Base-by-base conservation (phyloP, 2,888 invertebrate species). In the Aleiodes testaceus region DNA sequence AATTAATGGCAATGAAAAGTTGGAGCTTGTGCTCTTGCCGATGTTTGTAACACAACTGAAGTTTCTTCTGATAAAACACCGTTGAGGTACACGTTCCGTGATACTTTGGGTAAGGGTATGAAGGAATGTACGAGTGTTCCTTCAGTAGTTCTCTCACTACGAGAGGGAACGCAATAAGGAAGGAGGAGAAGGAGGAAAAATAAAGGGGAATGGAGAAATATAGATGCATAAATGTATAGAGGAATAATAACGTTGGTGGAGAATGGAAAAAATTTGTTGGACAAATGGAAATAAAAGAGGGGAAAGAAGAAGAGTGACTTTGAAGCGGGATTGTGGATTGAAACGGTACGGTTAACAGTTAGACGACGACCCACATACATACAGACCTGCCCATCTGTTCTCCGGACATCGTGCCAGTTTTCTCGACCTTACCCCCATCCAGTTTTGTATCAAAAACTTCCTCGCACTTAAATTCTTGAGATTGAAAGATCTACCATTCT, bases 331-430 rank as follows among this genome's bases (percentile, higher is more conserved):
- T 53, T 69, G 72, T 74, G 78, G 78, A 74, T 79, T 79, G 81
- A 82, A 87, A 87, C 86, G 86, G 87, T 87, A 87, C 86, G 86
- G 77, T 82, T 82, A 87, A 87, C 87, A 87, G 87, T 87, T 87
- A 87, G 87, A 81, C 86, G 86, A 82, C 80, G 87, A 87, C 87
- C 87, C 82, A 87, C 83, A 87, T 87, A 77, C 74, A 80, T 75
- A 77, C 65, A 79, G 78, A 81, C 80, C 79, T 72, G 77, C 81
- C 80, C 82, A 81, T 75, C 80, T 79, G 80, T 18, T 47, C 18
- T 47, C 77, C 82, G 83, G 81, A 81, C 81, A 82, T 80, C 85
- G 86, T 86, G 84, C 86, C 82, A 86, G 86, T 86, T 86, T 86
- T 81, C 74, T 66, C 66, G 53, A 50, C 63, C 47, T 72, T 64